Evolutionary conservation across 2,797 vertebrate species (phyloP), one percentile per base, ranked within the genome.

Genomic region (Hemibagrus guttatus): DNA sequence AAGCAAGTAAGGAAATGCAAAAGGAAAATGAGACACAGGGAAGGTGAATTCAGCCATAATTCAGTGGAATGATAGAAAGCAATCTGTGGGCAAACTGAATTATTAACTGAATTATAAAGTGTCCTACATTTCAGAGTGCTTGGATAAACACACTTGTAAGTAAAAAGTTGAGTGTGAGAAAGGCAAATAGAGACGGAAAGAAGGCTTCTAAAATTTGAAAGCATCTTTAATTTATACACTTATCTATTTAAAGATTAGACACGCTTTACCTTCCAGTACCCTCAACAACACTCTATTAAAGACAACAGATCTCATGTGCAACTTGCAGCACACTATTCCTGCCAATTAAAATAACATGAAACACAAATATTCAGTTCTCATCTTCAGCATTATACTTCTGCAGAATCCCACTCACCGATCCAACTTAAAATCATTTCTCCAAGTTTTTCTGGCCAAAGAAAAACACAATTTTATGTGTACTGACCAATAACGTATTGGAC

Each of bases 81-180:
- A 81, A 46, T 83, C 81, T 86, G 83, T 74, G 39, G 76, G 81
- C 58, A 80, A 74, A 82, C 26, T 91, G 74, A 91, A 89, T 91
- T 85, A 91, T 88, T 87, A 61, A 91, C 79, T 85, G 80, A 66
- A 76, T 76, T 68, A 28, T 61, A 59, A 64, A 78, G 61, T 91
- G 87, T 42, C 84, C 87, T 86, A 86, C 61, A 87, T 91, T 85
- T 90, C 78, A 63, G 12, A 80, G 13, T 6, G 23, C 56, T 26
- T 61, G 13, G 31, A 80, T 42, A 61, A 61, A 80, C 23, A 26
- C 3, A 26, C 28, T 23, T 79, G 31, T 35, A 35, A 23, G 56
- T 79, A 31, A 79, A 58, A 4, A 58, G 58, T 4, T 35, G 54
- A 58, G 11, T 58, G 28, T 39, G 4, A 78, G 8, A 35, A 54